Base-by-base conservation (phyloP, 2,113 vertebrate genomes). In the Pseudopodoces humilis region DNA sequence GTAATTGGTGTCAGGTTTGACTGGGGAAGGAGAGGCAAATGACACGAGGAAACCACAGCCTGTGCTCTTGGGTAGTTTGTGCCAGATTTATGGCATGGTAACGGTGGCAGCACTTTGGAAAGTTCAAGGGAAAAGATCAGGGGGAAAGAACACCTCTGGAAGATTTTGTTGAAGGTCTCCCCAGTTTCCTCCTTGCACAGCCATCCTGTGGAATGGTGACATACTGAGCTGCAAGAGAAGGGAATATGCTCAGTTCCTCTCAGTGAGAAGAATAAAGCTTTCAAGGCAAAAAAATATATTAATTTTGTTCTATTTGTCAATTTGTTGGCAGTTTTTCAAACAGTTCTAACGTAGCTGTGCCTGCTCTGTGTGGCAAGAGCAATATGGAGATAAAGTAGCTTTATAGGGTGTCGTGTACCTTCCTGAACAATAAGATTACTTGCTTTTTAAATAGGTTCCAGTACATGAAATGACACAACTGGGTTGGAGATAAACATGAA, bases 401-500 rank as follows among this genome's bases (percentile, higher is more conserved):
- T 81, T 86, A 49, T 6, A 59, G 46, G 23, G 13, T 24, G 33
- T 43, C 9, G 15, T 2, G 3, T 67, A 10, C n/a, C 41, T 47
- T 69, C 52, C 78, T 2, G 2, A 78, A 43, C 20, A 77, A 44
- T 43, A 81, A 30, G 10, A 90, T 68, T 79, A 28, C 28, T 67
- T 53, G 14, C 17, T 67, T 94, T 70, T 91, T 43, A 84, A 75
- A 67, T 67, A 47, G 15, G 37, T 89, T 60, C 41, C 41, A 62
- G 18, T 46, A 72, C 1, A 4, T 83, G 56, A 88, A 92, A 81
- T 77, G 19, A 59, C 39, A 55, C 1, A 4, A 28, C 20, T 67
- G 76, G 25, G 19, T 21, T 83, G 86, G 60, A 91, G 72, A 70
- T n/a, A 86, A 91, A 67, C 47, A 80, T 59, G 13, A 63, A 63